These are phyloP conservation scores for Branchipolynoe longqiensis DNA, from an alignment of 2,888 invertebrate genomes.

Conservation along the genomic window DNA sequence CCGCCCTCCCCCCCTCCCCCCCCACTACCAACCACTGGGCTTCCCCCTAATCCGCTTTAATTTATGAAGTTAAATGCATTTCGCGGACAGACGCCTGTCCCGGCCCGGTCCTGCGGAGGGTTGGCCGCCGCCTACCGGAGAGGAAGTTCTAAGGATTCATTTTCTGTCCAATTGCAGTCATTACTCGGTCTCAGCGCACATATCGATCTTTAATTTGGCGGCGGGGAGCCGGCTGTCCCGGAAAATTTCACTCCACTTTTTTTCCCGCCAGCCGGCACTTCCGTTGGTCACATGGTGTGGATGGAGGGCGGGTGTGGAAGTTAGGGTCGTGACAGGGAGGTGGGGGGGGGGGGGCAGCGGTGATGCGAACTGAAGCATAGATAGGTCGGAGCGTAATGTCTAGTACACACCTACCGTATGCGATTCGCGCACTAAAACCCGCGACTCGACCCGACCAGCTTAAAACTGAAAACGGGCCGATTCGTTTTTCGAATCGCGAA, in stretches of 20 bases:
- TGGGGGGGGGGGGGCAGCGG: neutral
- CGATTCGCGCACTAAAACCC: no score
- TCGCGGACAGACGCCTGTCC: neutral
- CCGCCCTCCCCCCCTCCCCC: neutral
- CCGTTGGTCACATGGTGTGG: slow-evolving; percentile 23
- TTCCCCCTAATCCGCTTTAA: slow-evolving; percentile 33
- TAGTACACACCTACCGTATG: no score
- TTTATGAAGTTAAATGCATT: slow-evolving; percentile 53
- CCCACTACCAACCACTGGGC: neutral
- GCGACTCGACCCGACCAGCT: no score
- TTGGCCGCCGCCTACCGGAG: neutral
- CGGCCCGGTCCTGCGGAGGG: neutral
- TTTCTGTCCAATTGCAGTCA: slow-evolving; percentile 57
- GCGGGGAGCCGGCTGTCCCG: slow-evolving; percentile 32
- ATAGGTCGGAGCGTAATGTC: no score
- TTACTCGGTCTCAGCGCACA: slow-evolving; percentile 55
- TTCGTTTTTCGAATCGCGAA: no score
- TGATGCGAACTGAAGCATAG: no score
- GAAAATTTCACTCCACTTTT: slow-evolving; percentile 55
- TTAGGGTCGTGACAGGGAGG: no score
- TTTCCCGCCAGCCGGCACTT: no score
- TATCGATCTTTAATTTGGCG: slow-evolving; percentile 55
- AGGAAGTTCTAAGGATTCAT: slow-evolving; percentile 55
- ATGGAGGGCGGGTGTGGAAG: neutral
- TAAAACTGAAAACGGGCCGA: no score